These are phyloP conservation scores for Cairina moschata DNA, from an alignment of 2,113 vertebrate genomes.

Conservation along the genomic window DNA sequence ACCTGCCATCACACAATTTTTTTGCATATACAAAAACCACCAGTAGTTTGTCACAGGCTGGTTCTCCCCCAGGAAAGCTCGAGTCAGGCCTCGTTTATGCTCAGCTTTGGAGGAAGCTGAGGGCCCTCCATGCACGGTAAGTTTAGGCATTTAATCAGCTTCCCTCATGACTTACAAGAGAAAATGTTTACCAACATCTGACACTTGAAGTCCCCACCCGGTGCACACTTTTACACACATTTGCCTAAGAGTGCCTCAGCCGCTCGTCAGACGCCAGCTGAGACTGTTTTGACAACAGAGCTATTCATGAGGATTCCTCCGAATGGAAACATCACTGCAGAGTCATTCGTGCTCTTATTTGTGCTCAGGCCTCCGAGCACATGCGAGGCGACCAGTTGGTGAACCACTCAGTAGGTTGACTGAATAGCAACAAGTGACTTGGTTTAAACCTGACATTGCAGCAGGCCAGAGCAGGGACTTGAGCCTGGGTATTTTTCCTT, in stretches of 20 bases:
- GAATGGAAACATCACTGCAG: not conserved
- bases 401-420: not conserved
- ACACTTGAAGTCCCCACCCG: not conserved
- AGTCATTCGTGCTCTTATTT: not conserved
- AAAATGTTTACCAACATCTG: not conserved
- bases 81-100: not conserved
- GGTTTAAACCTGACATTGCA: not conserved
- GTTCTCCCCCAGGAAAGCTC: fast-evolving
- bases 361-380: not conserved
- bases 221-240: fast-evolving
- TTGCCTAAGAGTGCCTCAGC: not conserved
- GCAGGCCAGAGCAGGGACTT: fast-evolving
- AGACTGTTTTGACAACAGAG: constrained; percentile 26
- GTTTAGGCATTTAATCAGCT: not conserved
- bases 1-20: not conserved
- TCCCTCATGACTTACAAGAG: not conserved
- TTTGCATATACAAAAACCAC: not conserved
- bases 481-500: not conserved
- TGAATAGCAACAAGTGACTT: not conserved
- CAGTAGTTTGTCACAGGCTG: fast-evolving
- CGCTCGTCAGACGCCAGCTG: not conserved
- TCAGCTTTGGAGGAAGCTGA: not conserved
- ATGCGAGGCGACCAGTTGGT: fast-evolving
- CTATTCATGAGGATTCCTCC: not conserved
- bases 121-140: not conserved